Base-by-base conservation (phyloP, 2,888 invertebrate species). In the Drosophila kambysellisi region DNA sequence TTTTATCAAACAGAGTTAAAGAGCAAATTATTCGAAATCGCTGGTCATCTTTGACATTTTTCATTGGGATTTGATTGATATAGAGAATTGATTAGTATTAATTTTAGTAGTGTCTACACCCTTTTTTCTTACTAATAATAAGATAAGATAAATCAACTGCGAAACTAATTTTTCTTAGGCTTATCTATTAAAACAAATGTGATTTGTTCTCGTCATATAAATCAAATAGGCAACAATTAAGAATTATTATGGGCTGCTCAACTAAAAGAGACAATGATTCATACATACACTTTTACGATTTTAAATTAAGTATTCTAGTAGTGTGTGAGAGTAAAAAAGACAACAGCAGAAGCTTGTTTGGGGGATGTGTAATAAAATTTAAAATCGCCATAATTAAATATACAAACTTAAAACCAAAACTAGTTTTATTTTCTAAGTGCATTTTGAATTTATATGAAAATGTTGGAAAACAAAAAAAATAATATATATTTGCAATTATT, bases 101-200 rank as follows among this genome's bases (percentile, higher is more conserved):
- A 9, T 20, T 32, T 43, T 20, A 5, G 43, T 32, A 20, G 30
- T 7, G 57, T 43, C 43, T 57, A 57, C 57, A 57, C 57, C 57
- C 57, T 57, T 43, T 57, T 57, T 57, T 43, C 54, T 6, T n/a
- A 30, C 15, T 30, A 15, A 25, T 25, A 20, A 32, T 43, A 8
- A 46, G 57, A 57, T 57, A 43, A 32, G 57, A 32, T 15, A 15
- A 43, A 17, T 57, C 15, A 30, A 12, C 30, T 41, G 15, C 5
- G n/a, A 32, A 30, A 2, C 9, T 2, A 25, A 15, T 15, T 43
- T 41, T 57, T 11, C 6, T 15, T 9, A 1, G 30, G 20, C 56
- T 57, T 57, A 57, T 32, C 41, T 56, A 9, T 25, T 30, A 4
- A n/a, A 30, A 30, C n/a, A n/a, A 9, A 32, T 17, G 4, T 12